Base-by-base conservation (phyloP, 2,888 invertebrate species). In the Willowsia nigromaculata region DNA sequence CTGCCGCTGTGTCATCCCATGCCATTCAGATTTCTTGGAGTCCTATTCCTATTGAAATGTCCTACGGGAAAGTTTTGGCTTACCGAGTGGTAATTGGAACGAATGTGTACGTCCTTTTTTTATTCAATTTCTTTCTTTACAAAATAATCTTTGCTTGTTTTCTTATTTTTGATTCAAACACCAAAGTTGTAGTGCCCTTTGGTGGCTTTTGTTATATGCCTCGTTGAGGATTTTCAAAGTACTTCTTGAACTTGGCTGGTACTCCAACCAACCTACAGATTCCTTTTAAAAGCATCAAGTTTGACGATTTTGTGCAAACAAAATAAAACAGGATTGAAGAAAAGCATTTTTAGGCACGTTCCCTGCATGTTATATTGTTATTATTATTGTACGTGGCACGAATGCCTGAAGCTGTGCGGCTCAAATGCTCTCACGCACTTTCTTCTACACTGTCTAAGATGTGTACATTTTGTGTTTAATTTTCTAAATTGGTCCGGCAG, bases 21-120 rank as follows among this genome's bases (percentile, higher is more conserved):
- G 89, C 90, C n/a, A 84, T 92, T 84, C 82, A 91, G 27, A 83
- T 92, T 50, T 91, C 91, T 18, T 92, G 92, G 92, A 91, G 89
- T 87, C 91, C 91, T 22, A 89, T 92, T 33, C 89, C 91, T 11
- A 30, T 87, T 25, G 92, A 92, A 84, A 87, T 92, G 89, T 89
- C 91, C 13, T 90, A 90, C 76, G 92, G 92, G 11, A 86, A 84
- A 62, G 90, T 92, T 88, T 68, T 92, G 56, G 92, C 91, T 47
- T 92, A 92, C 88, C 89, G 89, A 25, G 89, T 92, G n/a, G 47
- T 90, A 27, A 71, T 91, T 89, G 80, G 86, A 25, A 91, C 85
- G 50, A 91, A 91, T 85, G 53, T 85, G 89, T 89, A 85, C 1
- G 88, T 65, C 5, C 78, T 18, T 25, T 50, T 80, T 59, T 74